Evolutionary conservation across 2,888 invertebrate genomes (phyloP).

Genomic region (Heteropelma amictum): DNA sequence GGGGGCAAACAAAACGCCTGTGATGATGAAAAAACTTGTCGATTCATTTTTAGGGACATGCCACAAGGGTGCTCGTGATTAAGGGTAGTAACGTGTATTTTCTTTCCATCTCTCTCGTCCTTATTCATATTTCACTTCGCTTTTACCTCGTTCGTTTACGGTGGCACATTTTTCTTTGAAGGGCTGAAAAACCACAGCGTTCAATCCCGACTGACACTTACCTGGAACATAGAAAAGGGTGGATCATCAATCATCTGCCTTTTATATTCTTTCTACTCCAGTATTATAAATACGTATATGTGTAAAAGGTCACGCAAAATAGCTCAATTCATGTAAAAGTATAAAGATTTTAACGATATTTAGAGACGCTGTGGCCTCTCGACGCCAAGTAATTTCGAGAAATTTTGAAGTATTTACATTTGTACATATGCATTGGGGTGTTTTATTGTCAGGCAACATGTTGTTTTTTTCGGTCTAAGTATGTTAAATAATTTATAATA

Average conservation of each 20-base stretch:
- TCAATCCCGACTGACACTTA: conserved; percentile 56
- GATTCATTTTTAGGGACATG: conserved; percentile 27
- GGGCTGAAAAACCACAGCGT: conserved; percentile 31
- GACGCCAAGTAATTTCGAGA: too few species aligned
- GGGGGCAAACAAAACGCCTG: neutral
- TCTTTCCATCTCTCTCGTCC: conserved; percentile 8
- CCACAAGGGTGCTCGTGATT: neutral
- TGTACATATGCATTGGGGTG: too few species aligned
- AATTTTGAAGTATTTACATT: too few species aligned
- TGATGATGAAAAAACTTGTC: conserved; percentile 12
- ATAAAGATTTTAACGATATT: too few species aligned
- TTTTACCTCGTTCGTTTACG: conserved; percentile 15
- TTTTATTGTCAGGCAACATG: too few species aligned
- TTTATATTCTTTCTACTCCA: conserved; percentile 2
- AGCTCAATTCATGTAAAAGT: too few species aligned
- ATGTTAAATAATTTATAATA: too few species aligned
- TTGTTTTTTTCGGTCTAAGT: too few species aligned
- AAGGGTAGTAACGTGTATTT: conserved; percentile 24
- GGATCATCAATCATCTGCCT: conserved; percentile 55
- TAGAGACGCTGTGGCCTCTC: too few species aligned
- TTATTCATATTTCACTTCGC: conserved; percentile 30
- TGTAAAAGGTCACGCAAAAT: too few species aligned
- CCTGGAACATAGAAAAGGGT: conserved; percentile 56
- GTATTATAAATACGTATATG: neutral
- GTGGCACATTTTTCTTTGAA: conserved; percentile 36